phyloP scores from a whole-genome alignment of 1,140 invertebrate species.

The Zaprionus ornatus region DNA sequence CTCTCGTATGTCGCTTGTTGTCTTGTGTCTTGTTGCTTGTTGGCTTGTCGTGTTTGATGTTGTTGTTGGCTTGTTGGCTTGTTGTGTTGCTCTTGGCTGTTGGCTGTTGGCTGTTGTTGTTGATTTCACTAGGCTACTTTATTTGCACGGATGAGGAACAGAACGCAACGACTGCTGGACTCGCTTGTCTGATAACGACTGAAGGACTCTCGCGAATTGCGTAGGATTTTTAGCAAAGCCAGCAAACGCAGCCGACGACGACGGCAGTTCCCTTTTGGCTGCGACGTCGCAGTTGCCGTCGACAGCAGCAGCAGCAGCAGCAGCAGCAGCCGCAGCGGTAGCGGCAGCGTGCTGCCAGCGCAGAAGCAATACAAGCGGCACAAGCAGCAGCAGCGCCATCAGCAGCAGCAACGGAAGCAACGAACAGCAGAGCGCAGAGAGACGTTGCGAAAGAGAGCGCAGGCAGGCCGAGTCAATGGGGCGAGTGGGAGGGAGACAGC shows the following conservation, averaged over 20 bases:
- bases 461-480: not conserved
- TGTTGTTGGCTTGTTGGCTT: conserved; percentile 38
- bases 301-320: conserved; percentile 21
- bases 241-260: conserved; percentile 50
- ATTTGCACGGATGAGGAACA: conserved; percentile 80
- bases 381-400: conserved; percentile 67
- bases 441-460: conserved; percentile 21
- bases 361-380: conserved; percentile 73
- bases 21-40: conserved; percentile 27
- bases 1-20: conserved; percentile 35
- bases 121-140: conserved; percentile 82
- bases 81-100: conserved; percentile 38
- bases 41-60: conserved; percentile 18
- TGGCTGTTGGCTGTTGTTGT: conserved; percentile 45
- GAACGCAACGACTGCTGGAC: conserved; percentile 84
- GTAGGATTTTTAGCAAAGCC: conserved; percentile 79
- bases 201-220: conserved; percentile 81
- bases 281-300: not conserved
- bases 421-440: conserved; percentile 41
- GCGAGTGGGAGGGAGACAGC: conserved; percentile 7
- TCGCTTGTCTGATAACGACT: conserved; percentile 84
- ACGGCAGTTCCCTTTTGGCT: conserved; percentile 27
- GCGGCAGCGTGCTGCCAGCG: conserved; percentile 49
- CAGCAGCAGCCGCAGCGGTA: no score
- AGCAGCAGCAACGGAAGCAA: conserved; percentile 69